Evolutionary conservation across 2,888 invertebrate genomes (phyloP).

Genomic region (Eupithecia pulchellata): DNA sequence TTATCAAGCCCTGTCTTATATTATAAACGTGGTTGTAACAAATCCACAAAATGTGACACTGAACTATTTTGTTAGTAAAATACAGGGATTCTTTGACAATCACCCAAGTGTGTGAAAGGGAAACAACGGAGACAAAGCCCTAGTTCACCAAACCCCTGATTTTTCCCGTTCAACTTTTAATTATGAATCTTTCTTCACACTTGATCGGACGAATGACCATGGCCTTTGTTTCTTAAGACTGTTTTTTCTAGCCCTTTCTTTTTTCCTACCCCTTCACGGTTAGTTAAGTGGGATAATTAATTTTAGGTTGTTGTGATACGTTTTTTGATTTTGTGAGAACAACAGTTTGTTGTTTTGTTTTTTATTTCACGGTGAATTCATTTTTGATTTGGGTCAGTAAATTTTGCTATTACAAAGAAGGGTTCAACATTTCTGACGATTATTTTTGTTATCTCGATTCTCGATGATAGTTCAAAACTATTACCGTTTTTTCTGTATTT

Average conservation of each 20-base stretch:
- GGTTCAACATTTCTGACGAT: neutral
- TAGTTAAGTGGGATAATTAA: constrained; percentile 79
- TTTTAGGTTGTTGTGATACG: constrained; percentile 55
- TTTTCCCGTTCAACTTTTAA: constrained; percentile 77
- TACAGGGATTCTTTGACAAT: constrained; percentile 59
- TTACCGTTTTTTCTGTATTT: neutral
- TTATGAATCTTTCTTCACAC: constrained; percentile 78
- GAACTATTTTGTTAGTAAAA: constrained; percentile 36
- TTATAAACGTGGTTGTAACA: too few species aligned
- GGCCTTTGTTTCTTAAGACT: constrained; percentile 77
- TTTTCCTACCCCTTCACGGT: constrained; percentile 75
- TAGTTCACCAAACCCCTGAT: constrained; percentile 62
- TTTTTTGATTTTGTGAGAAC: constrained; percentile 47
- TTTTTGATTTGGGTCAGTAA: constrained; percentile 7
- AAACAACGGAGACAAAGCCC: constrained; percentile 63
- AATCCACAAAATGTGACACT: neutral
- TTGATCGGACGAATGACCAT: constrained; percentile 75
- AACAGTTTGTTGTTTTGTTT: constrained; percentile 44
- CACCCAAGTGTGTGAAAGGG: constrained; percentile 66
- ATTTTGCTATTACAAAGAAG: neutral
- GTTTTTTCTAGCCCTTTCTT: constrained; percentile 65
- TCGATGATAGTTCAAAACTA: neutral
- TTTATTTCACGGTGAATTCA: constrained; percentile 33
- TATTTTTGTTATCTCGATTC: neutral
- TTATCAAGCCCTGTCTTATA: too few species aligned